A percentile compares a stretch with the other conserved stretches of the same genome.
Evolutionary conservation across 1,140 invertebrate species (phyloP).

Genomic region (Dryas iulia): DNA sequence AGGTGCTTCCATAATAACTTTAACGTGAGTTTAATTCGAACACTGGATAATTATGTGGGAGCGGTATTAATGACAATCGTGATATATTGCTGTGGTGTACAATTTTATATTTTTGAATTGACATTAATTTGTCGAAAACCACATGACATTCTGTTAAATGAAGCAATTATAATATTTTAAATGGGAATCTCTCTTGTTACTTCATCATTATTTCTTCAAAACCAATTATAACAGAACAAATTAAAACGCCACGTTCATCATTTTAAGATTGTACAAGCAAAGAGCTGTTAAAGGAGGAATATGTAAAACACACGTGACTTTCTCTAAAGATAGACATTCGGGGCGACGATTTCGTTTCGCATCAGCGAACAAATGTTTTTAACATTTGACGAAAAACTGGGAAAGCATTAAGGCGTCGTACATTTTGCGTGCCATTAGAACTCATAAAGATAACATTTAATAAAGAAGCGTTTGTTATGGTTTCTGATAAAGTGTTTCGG

Average conservation of each 20-base stretch:
- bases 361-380: conserved; percentile 64
- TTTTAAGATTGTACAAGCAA: not conserved
- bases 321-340: conserved; percentile 63
- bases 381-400: conserved; percentile 58
- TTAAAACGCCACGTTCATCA: conserved; percentile 29
- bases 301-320: conserved; percentile 64
- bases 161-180: conserved; percentile 37
- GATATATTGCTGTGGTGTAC: conserved; percentile 39
- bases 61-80: conserved; percentile 38
- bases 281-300: conserved; percentile 52
- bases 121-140: conserved; percentile 35
- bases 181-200: conserved; percentile 10
- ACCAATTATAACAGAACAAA: conserved; percentile 14
- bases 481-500: conserved; percentile 50
- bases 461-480: conserved; percentile 51
- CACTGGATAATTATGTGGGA: conserved; percentile 41
- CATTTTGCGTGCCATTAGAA: conserved; percentile 36
- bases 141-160: conserved; percentile 33
- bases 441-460: conserved; percentile 44
- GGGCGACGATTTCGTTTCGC: conserved; percentile 64
- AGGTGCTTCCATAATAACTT: conserved; percentile 58
- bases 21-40: conserved; percentile 54
- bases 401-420: conserved; percentile 56
- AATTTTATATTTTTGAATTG: conserved; percentile 37
- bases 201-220: conserved; percentile 3